Percentiles rank a stretch among this genome's conserved stretches.
Conservation (phyloP, 1,140 invertebrate species). For the Drosophila ohnishii region DNA sequence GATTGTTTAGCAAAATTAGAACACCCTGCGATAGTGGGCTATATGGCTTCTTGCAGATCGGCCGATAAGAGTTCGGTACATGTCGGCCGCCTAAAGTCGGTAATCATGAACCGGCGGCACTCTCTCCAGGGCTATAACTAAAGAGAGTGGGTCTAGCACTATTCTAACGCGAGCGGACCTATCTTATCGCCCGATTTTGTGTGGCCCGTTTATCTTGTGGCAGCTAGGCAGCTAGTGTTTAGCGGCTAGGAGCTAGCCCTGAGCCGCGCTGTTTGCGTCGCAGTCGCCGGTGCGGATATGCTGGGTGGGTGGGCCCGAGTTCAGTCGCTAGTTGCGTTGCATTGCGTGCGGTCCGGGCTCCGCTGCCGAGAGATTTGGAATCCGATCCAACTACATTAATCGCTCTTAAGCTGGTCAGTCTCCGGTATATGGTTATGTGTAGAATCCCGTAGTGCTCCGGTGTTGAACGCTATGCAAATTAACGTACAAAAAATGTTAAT, state of each 20-base stretch:
- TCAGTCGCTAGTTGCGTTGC: conserved; percentile 68
- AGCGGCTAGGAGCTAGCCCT: conserved; percentile 13
- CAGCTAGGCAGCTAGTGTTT: conserved; percentile 16
- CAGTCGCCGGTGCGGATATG: conserved; percentile 28
- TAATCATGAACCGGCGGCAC: conserved; percentile 19
- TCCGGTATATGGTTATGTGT: conserved; percentile 1
- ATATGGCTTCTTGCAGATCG: conserved; percentile 21
- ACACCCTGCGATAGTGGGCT: conserved; percentile 24
- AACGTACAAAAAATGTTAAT: not conserved
- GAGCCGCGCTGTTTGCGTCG: conserved; percentile 16
- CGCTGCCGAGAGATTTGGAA: conserved; percentile 19
- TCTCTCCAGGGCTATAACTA: conserved; percentile 7
- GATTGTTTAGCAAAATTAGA: conserved; percentile 34
- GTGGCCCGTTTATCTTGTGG: conserved; percentile 46
- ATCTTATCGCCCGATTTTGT: conserved; percentile 25
- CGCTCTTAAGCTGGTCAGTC: conserved; percentile 1
- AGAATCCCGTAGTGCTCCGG: not conserved
- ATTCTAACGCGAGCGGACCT: conserved; percentile 12
- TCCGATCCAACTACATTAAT: conserved; percentile 7
- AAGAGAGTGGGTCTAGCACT: conserved; percentile 8
- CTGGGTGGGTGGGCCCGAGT: conserved; percentile 40
- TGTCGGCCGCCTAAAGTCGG: conserved; percentile 6
- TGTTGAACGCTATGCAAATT: not conserved
- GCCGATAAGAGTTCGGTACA: conserved; percentile 23
- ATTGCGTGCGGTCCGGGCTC: conserved; percentile 58